Conservation (phyloP, 2,797 vertebrate species). For the Chloroceryle amazona region DNA sequence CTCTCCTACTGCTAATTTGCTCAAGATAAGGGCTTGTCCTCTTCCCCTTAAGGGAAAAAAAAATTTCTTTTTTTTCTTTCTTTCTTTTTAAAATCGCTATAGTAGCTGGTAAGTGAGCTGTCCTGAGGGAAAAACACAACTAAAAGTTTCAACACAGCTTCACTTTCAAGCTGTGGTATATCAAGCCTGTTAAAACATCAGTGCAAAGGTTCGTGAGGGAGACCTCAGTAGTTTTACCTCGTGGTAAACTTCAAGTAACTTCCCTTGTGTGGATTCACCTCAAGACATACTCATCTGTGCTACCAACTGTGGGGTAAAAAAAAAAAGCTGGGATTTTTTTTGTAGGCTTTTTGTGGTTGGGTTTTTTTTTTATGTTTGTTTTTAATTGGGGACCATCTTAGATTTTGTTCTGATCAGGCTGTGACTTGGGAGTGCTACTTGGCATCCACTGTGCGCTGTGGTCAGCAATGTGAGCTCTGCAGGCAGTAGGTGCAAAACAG, state of each 20-base stretch:
- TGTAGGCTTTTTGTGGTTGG: no score
- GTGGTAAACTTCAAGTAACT: neutral
- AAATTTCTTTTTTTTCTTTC: no score
- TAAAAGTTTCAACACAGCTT: neutral
- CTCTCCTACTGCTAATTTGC: slow-evolving; percentile 28
- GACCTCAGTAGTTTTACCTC: neutral
- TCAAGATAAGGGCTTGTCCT: neutral
- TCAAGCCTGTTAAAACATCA: neutral
- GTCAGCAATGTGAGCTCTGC: neutral
- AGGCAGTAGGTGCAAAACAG: neutral
- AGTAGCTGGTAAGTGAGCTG: neutral
- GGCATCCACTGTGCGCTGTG: neutral
- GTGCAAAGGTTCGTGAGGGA: neutral
- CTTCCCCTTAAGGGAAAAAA: neutral
- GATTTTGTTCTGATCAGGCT: slow-evolving; percentile 15
- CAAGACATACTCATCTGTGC: neutral
- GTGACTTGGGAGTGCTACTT: neutral
- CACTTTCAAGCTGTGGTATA: neutral
- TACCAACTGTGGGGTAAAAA: rapidly evolving
- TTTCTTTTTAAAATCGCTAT: neutral
- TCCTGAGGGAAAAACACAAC: slow-evolving; percentile 45
- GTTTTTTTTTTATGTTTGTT: neutral
- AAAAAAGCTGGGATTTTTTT: neutral
- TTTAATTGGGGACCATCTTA: neutral
- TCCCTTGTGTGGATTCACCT: slow-evolving; percentile 35